Conservation (phyloP, 2,113 vertebrate species). For the Melanostigma gelatinosum region DNA sequence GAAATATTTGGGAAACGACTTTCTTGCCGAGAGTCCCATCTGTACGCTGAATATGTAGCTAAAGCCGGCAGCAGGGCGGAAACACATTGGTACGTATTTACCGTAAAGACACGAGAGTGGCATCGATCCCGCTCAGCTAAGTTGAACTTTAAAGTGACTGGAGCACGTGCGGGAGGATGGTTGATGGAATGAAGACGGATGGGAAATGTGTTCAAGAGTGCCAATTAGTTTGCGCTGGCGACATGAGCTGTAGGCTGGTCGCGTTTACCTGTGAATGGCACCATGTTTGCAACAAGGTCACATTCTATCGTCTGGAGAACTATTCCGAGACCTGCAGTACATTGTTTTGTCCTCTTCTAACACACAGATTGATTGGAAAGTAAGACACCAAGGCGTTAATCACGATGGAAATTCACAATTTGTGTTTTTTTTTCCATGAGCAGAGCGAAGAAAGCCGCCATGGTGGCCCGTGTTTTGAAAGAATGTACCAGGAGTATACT, state of each 20-base stretch:
- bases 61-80: neutral
- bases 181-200: constrained; percentile 8
- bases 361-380: neutral
- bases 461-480: neutral
- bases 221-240: constrained; percentile 36
- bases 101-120: neutral
- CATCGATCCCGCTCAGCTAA: neutral
- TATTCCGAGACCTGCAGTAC: neutral
- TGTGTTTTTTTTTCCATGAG: neutral
- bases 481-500: constrained; percentile 50
- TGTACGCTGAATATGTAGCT: neutral
- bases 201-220: constrained; percentile 31
- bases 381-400: neutral
- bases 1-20: neutral
- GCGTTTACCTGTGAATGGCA: constrained; percentile 8
- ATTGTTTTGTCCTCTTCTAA: neutral
- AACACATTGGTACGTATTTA: neutral
- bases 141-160: constrained; percentile 3
- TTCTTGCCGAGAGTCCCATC: neutral
- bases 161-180: neutral
- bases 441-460: neutral
- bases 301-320: neutral
- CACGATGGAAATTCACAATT: neutral
- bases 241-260: neutral
- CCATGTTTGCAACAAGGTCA: neutral